Evolutionary conservation across 2,113 vertebrate species (phyloP), one percentile per base, ranked within the genome.

Genomic region (Alexandromys fortis): DNA sequence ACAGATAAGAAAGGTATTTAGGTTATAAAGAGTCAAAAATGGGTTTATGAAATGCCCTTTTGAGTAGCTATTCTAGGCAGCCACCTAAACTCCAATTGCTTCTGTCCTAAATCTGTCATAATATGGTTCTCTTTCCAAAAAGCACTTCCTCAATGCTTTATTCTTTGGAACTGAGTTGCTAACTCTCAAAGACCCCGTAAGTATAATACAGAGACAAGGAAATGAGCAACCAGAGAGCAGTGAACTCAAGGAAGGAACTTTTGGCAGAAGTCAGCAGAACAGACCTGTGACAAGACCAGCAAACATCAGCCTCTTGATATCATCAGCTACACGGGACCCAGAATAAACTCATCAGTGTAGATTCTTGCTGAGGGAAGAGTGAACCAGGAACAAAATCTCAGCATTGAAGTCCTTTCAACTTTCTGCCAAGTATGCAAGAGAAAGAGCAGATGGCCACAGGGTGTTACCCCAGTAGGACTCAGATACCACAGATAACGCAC

Each of bases 311-410:
- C 12, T 67, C 61, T 16, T 38, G 82, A 42, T 24, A 72, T n/a
- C n/a, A 26, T 42, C 24, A 92, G 14, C 75, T 61, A 67, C 42
- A 52, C 12, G 70, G 9, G 24, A 91, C 28, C 55, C 49, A 72
- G 65, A 75, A 35, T 33, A 68, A 82, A 86, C n/a, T 91, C 67
- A 89, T 89, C 83, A 79, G 55, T 52, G 77, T 72, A 77, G 19
- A 65, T 73, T 63, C 78, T 52, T 35, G 90, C 33, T 67, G 77
- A 76, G 42, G 33, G 92, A 89, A 96, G 83, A 95, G 22, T 67
- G 70, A 72, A 90, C n/a, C 49, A 94, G 35, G 33, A 92, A 61
- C 82, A 83, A 89, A 90, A 12, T 9, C 22, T 58, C 67, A n/a
- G 8, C 12, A 85, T 58, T 83, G 68, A 93, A 79, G 52, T 13